Evolutionary conservation across 1,140 invertebrate genomes (phyloP).

Genomic region (Acromyrmex charruanus): DNA sequence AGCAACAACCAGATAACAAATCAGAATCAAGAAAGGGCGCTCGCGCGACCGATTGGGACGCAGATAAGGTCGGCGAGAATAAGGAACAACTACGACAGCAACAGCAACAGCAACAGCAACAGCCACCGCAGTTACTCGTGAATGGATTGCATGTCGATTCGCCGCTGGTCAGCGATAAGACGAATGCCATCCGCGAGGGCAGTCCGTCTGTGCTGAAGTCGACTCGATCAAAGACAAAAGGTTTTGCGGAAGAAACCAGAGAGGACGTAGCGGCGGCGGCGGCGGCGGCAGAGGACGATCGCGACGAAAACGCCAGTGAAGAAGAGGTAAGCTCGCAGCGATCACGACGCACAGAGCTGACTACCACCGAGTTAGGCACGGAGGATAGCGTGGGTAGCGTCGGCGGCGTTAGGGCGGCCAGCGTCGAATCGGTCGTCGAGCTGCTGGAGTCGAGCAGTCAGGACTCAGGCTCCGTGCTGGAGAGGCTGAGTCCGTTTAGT

Average conservation of each 20-base stretch:
- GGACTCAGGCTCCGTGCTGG: slow-evolving; percentile 84
- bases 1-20: slow-evolving; percentile 43
- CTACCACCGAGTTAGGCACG: slow-evolving; percentile 68
- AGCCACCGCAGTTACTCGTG: slow-evolving; percentile 59
- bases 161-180: slow-evolving; percentile 53
- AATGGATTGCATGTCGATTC: slow-evolving; percentile 71
- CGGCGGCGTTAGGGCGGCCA: slow-evolving; percentile 60
- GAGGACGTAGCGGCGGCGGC: slow-evolving; percentile 43
- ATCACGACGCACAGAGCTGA: slow-evolving; percentile 65
- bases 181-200: slow-evolving; percentile 55
- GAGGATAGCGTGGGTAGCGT: slow-evolving; percentile 67
- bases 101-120: slow-evolving; percentile 5
- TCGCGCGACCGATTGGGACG: slow-evolving; percentile 1
- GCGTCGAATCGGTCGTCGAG: slow-evolving; percentile 75
- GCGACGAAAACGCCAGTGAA: slow-evolving; percentile 49
- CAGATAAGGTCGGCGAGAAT: slow-evolving; percentile 2
- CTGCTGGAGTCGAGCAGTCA: slow-evolving; percentile 80
- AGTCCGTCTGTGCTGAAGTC: slow-evolving; percentile 47
- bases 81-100: slow-evolving; percentile 21
- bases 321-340: slow-evolving; percentile 53
- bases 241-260: slow-evolving; percentile 52
- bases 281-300: slow-evolving; percentile 31
- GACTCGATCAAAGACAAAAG: slow-evolving; percentile 49
- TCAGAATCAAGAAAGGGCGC: slow-evolving; percentile 46
- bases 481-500: slow-evolving; percentile 85